Evolutionary conservation across 2,113 vertebrate species (phyloP).

Genomic region (Macrotis lagotis): DNA sequence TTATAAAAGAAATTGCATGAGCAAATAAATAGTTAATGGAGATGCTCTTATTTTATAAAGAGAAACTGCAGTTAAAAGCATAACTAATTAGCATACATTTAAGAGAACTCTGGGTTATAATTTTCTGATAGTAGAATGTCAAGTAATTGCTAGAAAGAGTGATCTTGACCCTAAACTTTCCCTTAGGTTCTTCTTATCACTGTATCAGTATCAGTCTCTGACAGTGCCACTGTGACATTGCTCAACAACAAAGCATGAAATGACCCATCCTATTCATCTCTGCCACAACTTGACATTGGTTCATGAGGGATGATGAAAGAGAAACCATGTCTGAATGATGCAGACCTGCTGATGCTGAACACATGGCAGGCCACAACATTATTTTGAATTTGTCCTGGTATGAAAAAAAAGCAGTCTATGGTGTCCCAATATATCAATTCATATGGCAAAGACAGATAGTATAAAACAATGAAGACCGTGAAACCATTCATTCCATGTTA

Average conservation of each 20-base stretch:
- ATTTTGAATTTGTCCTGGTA: conserved; percentile 77
- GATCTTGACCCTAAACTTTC: conserved; percentile 44
- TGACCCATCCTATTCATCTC: conserved; percentile 82
- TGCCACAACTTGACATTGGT: conserved; percentile 76
- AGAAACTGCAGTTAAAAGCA: conserved; percentile 34
- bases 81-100: not conserved
- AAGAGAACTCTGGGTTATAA: not conserved
- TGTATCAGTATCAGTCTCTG: conserved; percentile 73
- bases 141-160: conserved; percentile 31
- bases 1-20: not conserved
- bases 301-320: conserved; percentile 74
- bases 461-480: conserved; percentile 72
- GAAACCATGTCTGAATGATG: conserved; percentile 81
- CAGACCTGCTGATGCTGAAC: conserved; percentile 80
- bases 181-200: not conserved
- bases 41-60: conserved; percentile 43
- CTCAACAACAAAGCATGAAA: conserved; percentile 77
- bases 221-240: conserved; percentile 77
- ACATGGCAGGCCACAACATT: conserved; percentile 80
- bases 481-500: conserved; percentile 82
- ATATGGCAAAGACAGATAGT: conserved; percentile 73
- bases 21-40: conserved; percentile 6
- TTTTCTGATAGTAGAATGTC: conserved; percentile 41
- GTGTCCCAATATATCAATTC: conserved; percentile 75
- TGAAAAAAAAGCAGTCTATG: conserved; percentile 70